Evolutionary conservation across 2,113 vertebrate genomes (phyloP), one percentile per base, ranked within the genome.

Genomic region (Oncorhynchus gorbuscha): DNA sequence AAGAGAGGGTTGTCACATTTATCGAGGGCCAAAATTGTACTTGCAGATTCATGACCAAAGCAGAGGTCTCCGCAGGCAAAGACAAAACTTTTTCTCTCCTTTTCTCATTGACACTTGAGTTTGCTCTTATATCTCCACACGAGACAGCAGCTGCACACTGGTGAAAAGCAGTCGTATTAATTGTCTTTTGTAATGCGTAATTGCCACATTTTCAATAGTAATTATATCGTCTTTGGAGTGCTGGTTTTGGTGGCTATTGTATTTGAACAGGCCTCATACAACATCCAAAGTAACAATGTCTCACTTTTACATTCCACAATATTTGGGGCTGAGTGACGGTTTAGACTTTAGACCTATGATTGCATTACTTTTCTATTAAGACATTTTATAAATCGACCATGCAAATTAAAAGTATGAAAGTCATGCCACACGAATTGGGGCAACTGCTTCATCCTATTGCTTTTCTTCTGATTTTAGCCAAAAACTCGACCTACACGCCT

Each of bases 61-160:
- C 75, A 74, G 82, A 84, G 78, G 73, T 91, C 77, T 84, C 82
- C 74, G 68, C 80, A 28, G 76, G 82, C 78, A 86, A 85, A 85
- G 87, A 84, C 91, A 91, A 84, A 89, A 69, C 86, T 84, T 68
- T 55, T 90, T 87, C 14, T 55, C 16, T 55, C 51, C 16, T 91
- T 67, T 67, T 26, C 22, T 67, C 59, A 22, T n/a, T 22, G 92
- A 94, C 92, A 93, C 95, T 95, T 92, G 85, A 85, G 87, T 94
- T 94, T 94, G 93, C 94, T 91, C 90, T 93, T 93, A 92, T 95
- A 55, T 55, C 51, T 55, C 51, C 51, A 55, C 51, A 55, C 51
- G 51, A 55, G 51, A 92, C 95, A 94, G 96, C 97, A 99, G 97
- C 97, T 99, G 97, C 97, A 94, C 83, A 87, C 84, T 90, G 81